Evolutionary conservation across 2,113 vertebrate species (phyloP), one percentile per base, ranked within the genome.

Genomic region (Echinops telfairi): DNA sequence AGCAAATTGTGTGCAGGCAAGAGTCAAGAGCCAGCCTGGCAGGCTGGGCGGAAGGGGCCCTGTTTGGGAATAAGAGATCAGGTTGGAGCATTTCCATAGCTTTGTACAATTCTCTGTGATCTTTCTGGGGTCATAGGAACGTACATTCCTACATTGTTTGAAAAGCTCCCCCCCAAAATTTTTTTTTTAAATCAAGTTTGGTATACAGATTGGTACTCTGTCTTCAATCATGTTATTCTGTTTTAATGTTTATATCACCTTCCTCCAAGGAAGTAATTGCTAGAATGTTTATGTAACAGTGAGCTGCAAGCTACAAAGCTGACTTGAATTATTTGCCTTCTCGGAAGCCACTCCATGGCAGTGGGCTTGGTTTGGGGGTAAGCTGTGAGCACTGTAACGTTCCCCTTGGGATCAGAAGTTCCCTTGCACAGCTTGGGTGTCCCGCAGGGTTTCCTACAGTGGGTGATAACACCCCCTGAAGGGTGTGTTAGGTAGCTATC

Each of bases 71-170:
- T 86, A 60, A 36, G 31, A 95, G 58, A 40, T 64, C 88, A n/a
- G 16, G 89, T 84, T 92, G 57, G 91, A 90, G 36, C 23, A 11
- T 68, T 86, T 91, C 60, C 40, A 73, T 19, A 4, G 16, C 83
- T 88, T 71, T 81, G 2, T 70, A 66, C 19, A 92, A 90, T 90
- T 66, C 60, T 3, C 60, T 83, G 71, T 81, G 40, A 33, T 89
- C 40, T 83, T 47, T 92, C 58, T 80, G 47, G 88, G 58, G 43
- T 87, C 71, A 53, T 79, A 23, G 83, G 40, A 94, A 58, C 70
- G 33, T 88, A 80, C 88, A 92, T 77, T 33, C 31, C 75, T 27
- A 23, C 27, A 60, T 62, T 22, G 73, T 89, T 73, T 78, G 25
- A 60, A 93, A 88, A 90, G 16, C 70, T 29, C 33, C 58, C 70